A percentile compares a stretch with the other conserved stretches of the same genome.
phyloP scores from a whole-genome alignment of 2,888 invertebrate genomes.

The Leucozona laternaria region DNA sequence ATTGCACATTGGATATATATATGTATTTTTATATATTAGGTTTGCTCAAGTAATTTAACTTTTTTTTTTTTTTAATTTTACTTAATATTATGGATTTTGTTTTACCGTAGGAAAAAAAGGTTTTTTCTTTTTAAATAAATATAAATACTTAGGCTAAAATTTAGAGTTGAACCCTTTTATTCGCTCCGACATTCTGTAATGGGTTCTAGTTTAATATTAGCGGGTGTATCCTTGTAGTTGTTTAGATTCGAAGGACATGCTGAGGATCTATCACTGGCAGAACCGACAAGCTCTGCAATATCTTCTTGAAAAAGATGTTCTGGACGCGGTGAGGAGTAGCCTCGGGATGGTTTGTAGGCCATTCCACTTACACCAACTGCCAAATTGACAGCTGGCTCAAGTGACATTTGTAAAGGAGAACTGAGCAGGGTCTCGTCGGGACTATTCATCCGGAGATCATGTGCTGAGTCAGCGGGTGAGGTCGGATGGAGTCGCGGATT shows the following conservation, averaged over 20 bases:
- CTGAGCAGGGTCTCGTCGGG: slow-evolving; percentile 86
- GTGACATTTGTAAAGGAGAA: slow-evolving; percentile 86
- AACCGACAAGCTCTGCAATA: slow-evolving; percentile 84
- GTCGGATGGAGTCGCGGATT: slow-evolving; percentile 66
- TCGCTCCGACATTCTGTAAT: slow-evolving; percentile 87
- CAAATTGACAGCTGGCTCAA: slow-evolving; percentile 85
- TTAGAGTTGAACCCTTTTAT: slow-evolving; percentile 82
- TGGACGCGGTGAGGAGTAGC: slow-evolving; percentile 85
- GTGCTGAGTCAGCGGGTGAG: slow-evolving; percentile 84
- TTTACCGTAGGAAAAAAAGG: slow-evolving; percentile 21
- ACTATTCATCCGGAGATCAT: slow-evolving; percentile 84
- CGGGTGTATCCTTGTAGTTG: slow-evolving; percentile 84
- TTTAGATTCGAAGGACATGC: slow-evolving; percentile 69
- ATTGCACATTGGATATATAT: slow-evolving; percentile 76
- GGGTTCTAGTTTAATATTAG: slow-evolving; percentile 90
- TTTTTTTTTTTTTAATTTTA: slow-evolving; percentile 43
- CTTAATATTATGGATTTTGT: slow-evolving; percentile 39
- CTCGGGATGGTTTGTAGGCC: slow-evolving; percentile 86
- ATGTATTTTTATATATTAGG: slow-evolving; percentile 32
- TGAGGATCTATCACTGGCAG: slow-evolving; percentile 73
- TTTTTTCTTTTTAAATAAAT: slow-evolving; percentile 10
- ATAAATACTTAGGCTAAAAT: slow-evolving; percentile 6
- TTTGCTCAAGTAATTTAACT: slow-evolving; percentile 34
- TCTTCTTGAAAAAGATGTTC: slow-evolving; percentile 88
- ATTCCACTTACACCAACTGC: slow-evolving; percentile 85